Percentiles rank a stretch among this genome's conserved stretches.
These are phyloP conservation scores for Eristalinus aeneus DNA, from an alignment of 2,888 invertebrate species.

Conservation along the genomic window DNA sequence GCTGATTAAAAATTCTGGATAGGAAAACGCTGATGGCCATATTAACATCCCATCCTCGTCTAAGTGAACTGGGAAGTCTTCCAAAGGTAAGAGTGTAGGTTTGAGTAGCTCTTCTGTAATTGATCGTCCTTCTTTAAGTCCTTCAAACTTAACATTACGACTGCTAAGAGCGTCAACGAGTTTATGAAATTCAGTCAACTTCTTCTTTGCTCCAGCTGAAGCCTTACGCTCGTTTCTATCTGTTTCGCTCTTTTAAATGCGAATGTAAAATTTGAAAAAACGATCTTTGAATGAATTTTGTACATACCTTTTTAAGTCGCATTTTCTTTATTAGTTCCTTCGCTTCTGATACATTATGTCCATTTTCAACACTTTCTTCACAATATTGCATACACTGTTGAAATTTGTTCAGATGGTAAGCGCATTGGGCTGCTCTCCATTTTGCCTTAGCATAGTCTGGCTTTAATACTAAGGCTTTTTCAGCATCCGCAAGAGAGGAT, in stretches of 20 bases:
- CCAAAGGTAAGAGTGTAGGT: conserved; percentile 85
- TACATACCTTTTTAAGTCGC: conserved; percentile 78
- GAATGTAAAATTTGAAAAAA: no score
- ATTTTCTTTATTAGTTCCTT: conserved; percentile 82
- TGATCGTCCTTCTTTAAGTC: conserved; percentile 80
- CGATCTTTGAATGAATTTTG: not conserved
- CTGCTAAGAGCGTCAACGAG: conserved; percentile 81
- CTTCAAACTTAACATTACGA: conserved; percentile 83
- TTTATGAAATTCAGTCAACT: conserved; percentile 80
- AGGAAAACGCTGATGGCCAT: conserved; percentile 94
- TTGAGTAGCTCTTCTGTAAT: conserved; percentile 82
- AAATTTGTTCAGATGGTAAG: conserved; percentile 85
- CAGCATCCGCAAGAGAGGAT: conserved; percentile 90
- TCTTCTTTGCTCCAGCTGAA: conserved; percentile 81
- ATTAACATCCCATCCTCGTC: conserved; percentile 83
- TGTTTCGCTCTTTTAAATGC: conserved; percentile 72
- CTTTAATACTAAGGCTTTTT: conserved; percentile 88
- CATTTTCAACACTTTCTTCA: conserved; percentile 84
- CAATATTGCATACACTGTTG: conserved; percentile 88
- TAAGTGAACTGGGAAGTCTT: conserved; percentile 85
- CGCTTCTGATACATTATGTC: conserved; percentile 83
- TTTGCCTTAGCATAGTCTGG: conserved; percentile 90
- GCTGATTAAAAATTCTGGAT: conserved; percentile 92
- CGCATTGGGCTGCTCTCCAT: conserved; percentile 88
- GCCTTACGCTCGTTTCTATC: conserved; percentile 78